Evolutionary conservation across 2,888 invertebrate species (phyloP).

Genomic region (Smittia aterrima): DNA sequence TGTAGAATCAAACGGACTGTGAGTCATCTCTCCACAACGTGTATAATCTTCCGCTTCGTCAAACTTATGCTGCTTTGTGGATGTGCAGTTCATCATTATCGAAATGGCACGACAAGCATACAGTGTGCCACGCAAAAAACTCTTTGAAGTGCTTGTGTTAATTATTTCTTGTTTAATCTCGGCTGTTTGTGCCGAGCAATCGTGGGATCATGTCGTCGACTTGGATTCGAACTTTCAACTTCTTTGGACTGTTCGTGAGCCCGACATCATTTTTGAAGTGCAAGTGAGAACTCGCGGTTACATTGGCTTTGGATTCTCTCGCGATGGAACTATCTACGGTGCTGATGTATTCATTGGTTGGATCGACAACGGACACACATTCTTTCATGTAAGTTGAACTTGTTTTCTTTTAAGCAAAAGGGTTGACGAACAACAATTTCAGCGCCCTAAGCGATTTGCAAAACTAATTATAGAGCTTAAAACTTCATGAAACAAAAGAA

Average conservation of each 20-base stretch:
- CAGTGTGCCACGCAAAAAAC: slow-evolving; percentile 36
- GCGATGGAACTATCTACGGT: slow-evolving; percentile 73
- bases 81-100: not conserved
- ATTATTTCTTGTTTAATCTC: slow-evolving; percentile 19
- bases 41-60: not conserved
- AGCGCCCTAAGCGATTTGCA: not conserved
- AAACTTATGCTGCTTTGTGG: slow-evolving; percentile 29
- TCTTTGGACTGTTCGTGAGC: slow-evolving; percentile 70
- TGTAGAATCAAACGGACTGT: slow-evolving; percentile 12
- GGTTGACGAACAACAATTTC: not conserved
- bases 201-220: slow-evolving; percentile 59
- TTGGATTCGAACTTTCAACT: slow-evolving; percentile 61
- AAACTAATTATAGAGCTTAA: not conserved
- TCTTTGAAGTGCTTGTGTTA: slow-evolving; percentile 32
- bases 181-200: slow-evolving; percentile 2
- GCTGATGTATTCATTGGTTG: slow-evolving; percentile 87
- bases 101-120: slow-evolving; percentile 39
- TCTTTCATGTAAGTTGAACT: slow-evolving; percentile 68
- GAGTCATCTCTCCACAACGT: not conserved
- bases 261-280: slow-evolving; percentile 78
- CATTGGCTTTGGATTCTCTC: slow-evolving; percentile 83
- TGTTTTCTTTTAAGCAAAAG: not conserved
- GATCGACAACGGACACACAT: slow-evolving; percentile 78
- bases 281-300: slow-evolving; percentile 82
- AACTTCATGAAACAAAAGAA: not conserved